phyloP scores from a whole-genome alignment of 2,113 vertebrate species.

The Sarotherodon lohbergeri region DNA sequence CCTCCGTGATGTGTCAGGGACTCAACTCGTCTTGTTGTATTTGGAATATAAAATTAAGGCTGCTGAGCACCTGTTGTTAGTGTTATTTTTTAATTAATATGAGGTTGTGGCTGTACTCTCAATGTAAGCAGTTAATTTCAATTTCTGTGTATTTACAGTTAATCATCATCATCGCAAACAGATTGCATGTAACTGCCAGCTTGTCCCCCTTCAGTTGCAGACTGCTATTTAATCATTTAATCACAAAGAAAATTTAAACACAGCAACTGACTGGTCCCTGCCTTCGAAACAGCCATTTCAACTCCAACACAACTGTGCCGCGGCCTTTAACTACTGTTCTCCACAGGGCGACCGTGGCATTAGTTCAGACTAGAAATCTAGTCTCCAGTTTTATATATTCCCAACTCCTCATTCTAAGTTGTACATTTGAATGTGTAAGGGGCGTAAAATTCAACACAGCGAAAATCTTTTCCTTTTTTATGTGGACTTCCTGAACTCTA shows the following conservation, averaged over 20 bases:
- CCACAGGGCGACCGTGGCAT: background rate
- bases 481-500: background rate
- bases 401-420: background rate
- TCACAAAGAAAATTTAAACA: background rate
- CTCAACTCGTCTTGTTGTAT: background rate
- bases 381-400: background rate
- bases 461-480: background rate
- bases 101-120: background rate
- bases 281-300: background rate
- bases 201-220: background rate
- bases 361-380: background rate
- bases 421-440: background rate
- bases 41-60: background rate
- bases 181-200: background rate
- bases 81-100: background rate
- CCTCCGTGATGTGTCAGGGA: background rate
- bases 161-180: background rate
- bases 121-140: background rate
- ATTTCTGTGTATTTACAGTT: background rate
- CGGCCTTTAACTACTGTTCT: background rate
- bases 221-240: background rate
- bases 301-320: background rate
- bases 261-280: background rate
- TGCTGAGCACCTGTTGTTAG: background rate
- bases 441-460: background rate